Evolutionary conservation across 2,113 vertebrate species (phyloP), one percentile per base, ranked within the genome.

Genomic region (Acrocephalus arundinaceus): DNA sequence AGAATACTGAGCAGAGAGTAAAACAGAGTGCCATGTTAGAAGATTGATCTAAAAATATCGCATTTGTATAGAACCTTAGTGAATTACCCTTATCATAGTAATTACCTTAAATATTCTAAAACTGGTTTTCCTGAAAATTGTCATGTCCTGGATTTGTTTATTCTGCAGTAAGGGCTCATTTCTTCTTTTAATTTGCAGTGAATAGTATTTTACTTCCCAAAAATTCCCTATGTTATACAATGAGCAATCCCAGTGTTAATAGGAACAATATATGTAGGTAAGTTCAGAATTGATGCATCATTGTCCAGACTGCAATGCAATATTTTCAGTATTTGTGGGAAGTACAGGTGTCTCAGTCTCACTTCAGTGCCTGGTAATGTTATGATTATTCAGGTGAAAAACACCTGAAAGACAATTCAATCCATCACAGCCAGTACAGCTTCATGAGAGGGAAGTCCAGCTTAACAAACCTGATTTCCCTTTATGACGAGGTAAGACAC

Each of bases 21-120:
- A 89, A 94, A 65, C 18, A 78, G 20, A 92, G 20, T 35, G 81
- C 59, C 43, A 72, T 31, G 10, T 73, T 59, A 71, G n/a, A 84
- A 48, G 21, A 54, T 4, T 46, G 48, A 54, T 58, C 8, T 72
- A 87, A 85, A 89, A 77, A 79, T 51, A 67, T 30, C 37, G 66
- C 11, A 59, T 90, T 95, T 41, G 27, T 68, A 57, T 54, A 87
- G 63, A 78, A 83, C 70, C 37, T 85, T 57, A 63, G 24, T 79
- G 30, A 89, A 73, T 77, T 85, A 23, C 28, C 17, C 58, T 84
- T 75, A 35, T 33, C 6, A 16, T 8, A 58, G 27, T 37, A 70
- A 49, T 54, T 65, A 63, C 6, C 57, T 46, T 48, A 73, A 87
- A 87, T 68, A 89, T 5, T 35, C 25, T 75, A 55, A 55, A 66